Conservation (phyloP, 2,113 vertebrate species). For the Neotoma lepida region DNA sequence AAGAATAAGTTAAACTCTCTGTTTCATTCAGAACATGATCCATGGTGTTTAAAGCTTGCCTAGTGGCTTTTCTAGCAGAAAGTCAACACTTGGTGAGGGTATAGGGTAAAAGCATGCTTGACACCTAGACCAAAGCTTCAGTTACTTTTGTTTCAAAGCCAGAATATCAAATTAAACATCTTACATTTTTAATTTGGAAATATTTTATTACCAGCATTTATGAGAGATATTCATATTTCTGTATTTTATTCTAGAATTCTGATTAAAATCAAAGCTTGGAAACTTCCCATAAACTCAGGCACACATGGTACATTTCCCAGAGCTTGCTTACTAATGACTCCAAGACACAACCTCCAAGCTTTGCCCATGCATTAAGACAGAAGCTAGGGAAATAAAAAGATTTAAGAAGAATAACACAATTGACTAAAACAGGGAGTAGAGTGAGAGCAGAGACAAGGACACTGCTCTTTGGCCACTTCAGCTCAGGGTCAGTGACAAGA, state of each 20-base stretch:
- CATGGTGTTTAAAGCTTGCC: not conserved
- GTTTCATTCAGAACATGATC: conserved; percentile 3
- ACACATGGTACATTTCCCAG: not conserved
- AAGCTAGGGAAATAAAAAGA: not conserved
- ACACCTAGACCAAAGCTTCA: conserved; percentile 8
- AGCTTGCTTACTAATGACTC: not conserved
- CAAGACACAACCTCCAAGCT: not conserved
- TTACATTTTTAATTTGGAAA: conserved; percentile 24
- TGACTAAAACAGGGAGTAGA: not conserved
- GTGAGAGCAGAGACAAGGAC: not conserved
- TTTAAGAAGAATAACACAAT: not conserved
- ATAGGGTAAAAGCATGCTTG: not conserved
- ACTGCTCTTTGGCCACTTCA: not conserved
- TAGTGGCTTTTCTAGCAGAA: not conserved
- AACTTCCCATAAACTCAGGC: conserved; percentile 24
- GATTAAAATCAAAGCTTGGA: conserved; percentile 41
- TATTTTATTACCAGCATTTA: conserved; percentile 16
- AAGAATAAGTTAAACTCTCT: not conserved
- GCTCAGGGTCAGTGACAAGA: not conserved
- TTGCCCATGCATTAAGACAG: not conserved
- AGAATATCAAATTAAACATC: conserved; percentile 19
- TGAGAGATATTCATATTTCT: not conserved
- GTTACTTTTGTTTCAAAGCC: conserved; percentile 28
- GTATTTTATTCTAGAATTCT: conserved; percentile 9
- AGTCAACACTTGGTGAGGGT: not conserved